Conservation (phyloP, 2,797 vertebrate genomes). For the Chanos chanos region DNA sequence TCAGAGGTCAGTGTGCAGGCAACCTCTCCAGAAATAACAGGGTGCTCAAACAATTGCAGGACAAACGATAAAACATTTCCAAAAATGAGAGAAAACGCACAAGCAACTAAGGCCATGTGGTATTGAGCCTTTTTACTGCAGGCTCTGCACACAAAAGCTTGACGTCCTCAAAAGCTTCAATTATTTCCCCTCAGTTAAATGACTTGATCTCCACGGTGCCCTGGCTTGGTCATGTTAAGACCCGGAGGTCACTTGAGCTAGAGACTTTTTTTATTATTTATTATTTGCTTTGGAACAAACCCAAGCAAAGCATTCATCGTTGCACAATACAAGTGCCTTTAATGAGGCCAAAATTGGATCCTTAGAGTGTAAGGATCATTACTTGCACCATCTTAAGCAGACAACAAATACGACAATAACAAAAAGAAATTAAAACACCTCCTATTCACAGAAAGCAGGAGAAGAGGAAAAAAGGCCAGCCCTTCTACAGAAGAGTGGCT, state of each 20-base stretch:
- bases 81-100: too few relatives aligned
- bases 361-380: conserved; percentile 51
- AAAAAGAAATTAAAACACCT: conserved; percentile 21
- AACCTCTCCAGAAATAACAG: too few relatives aligned
- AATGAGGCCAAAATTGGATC: conserved; percentile 47
- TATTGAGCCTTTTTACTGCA: too few relatives aligned
- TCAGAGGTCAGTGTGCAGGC: too few relatives aligned
- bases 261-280: not conserved
- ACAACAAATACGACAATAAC: conserved; percentile 52
- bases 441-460: conserved; percentile 33
- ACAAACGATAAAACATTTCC: not conserved
- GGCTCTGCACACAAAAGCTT: too few relatives aligned
- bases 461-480: conserved; percentile 38
- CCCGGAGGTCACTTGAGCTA: not conserved
- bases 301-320: too few relatives aligned
- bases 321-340: conserved; percentile 30
- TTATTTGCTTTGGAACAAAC: too few relatives aligned
- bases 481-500: conserved; percentile 15
- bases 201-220: not conserved
- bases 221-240: not conserved
- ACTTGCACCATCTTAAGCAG: conserved; percentile 52
- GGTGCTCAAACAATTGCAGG: not conserved
- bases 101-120: too few relatives aligned
- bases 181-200: not conserved
- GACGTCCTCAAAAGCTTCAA: not conserved